These are phyloP conservation scores for Pachypsylla venusta DNA, from an alignment of 1,140 invertebrate species.

Conservation along the genomic window DNA sequence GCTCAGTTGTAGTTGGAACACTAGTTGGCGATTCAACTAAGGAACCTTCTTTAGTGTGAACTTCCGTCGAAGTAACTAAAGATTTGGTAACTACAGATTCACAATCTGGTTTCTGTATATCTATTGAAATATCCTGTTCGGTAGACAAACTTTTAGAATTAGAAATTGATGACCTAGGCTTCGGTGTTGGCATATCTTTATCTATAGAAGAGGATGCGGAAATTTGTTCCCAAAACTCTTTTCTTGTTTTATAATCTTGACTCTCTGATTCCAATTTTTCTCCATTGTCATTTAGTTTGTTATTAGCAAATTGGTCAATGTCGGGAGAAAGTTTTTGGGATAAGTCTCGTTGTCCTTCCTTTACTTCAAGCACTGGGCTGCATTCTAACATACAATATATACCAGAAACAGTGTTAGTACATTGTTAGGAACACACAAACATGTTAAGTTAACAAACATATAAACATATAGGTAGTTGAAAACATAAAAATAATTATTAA, in stretches of 20 bases:
- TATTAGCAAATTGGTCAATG: background rate
- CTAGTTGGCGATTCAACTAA: constrained; percentile 17
- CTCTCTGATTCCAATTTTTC: constrained; percentile 6
- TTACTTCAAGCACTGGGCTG: background rate
- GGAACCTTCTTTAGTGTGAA: constrained; percentile 12
- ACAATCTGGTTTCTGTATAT: background rate
- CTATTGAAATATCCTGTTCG: constrained; percentile 11
- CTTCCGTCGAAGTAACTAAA: background rate
- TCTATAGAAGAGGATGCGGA: constrained; percentile 15
- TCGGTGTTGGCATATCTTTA: constrained; percentile 29
- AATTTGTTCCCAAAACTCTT: constrained; percentile 36
- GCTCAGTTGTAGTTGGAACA: constrained; percentile 22
- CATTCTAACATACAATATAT: background rate
- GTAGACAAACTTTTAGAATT: constrained; percentile 10
- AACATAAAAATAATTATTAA: too few relatives aligned
- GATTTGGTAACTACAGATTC: too few relatives aligned
- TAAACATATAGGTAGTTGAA: too few relatives aligned
- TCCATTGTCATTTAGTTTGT: background rate
- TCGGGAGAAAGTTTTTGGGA: background rate
- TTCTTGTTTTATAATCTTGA: constrained; percentile 27
- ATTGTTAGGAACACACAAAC: too few relatives aligned
- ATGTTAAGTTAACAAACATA: too few relatives aligned
- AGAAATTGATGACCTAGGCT: constrained; percentile 27
- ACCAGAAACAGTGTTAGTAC: background rate
- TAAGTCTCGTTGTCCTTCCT: background rate